These are phyloP conservation scores for Drosophila koepferae DNA, from an alignment of 2,888 invertebrate species.

Conservation along the genomic window DNA sequence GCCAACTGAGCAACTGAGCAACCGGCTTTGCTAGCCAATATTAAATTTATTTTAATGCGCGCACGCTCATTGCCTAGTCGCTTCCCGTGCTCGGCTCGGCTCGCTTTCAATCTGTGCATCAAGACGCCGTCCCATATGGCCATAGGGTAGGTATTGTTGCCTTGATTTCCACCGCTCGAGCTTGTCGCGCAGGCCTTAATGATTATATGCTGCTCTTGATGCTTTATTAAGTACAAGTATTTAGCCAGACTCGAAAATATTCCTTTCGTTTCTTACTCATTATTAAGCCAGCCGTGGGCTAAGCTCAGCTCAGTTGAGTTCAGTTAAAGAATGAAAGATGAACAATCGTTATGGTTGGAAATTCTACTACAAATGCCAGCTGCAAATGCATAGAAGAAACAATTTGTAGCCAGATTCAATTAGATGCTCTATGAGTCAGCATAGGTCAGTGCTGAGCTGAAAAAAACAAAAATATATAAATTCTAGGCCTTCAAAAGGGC, in stretches of 20 bases:
- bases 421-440: constrained; percentile 31
- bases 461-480: background rate
- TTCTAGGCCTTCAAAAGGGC: constrained; percentile 12
- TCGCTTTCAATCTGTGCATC: constrained; percentile 14
- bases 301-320: constrained; percentile 11
- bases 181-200: constrained; percentile 25
- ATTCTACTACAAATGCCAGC: background rate
- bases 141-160: constrained; percentile 45
- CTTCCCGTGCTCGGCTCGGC: background rate
- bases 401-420: background rate
- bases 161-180: constrained; percentile 42
- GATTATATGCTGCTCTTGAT: constrained; percentile 30
- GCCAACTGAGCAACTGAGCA: constrained; percentile 28
- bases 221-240: constrained; percentile 40
- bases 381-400: background rate
- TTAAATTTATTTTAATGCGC: constrained; percentile 78
- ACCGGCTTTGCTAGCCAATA: constrained; percentile 67
- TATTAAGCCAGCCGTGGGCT: constrained; percentile 5
- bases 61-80: constrained; percentile 35
- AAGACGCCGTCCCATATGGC: constrained; percentile 42
- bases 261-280: constrained; percentile 42
- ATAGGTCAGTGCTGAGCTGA: constrained; percentile 46
- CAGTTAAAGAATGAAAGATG: background rate
- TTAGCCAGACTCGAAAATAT: constrained; percentile 4
- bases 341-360: background rate